Evolutionary conservation across 2,888 invertebrate species (phyloP), one percentile per base, ranked within the genome.

Genomic region (Corythucha ciliata): DNA sequence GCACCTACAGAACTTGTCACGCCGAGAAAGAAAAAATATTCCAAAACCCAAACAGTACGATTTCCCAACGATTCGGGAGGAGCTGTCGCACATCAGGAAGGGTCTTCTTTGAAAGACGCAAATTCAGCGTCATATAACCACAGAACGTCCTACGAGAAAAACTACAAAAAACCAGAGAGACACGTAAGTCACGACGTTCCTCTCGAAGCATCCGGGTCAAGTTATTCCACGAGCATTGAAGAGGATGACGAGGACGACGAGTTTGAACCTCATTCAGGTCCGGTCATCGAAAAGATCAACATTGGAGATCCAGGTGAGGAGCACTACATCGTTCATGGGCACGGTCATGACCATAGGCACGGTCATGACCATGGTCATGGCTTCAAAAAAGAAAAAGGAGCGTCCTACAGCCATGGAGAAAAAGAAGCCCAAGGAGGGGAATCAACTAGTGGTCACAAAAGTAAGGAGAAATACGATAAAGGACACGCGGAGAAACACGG

Each of bases 401-500:
- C 48, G 39, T 60, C 57, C 14, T 59, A 70, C 48, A 74, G 72
- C 2, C 72, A 65, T 4, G 75, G 75, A 8, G 71, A 70, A 29
- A 68, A 73, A 44, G 74, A 72, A 5, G 60, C 69, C 66, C 2
- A 75, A 56, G 78, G 75, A 6, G 77, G 74, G 65, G 70, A 71
- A 37, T 67, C 70, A 47, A 70, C 73, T 56, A 72, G 74, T 53
- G 67, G 72, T 0, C 71, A 70, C 47, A 69, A 70, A 45, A 72
- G 71, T 1, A 67, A 72, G 55, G 71, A 73, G 10, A 69, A 72
- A 25, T 74, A 72, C 59, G 75, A 75, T 48, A 74, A 77, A 60
- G 79, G 76, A 1, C 69, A 71, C 55, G 68, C 73, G 25, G 78
- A 77, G 10, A 67, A 73, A 56, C 68, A 72, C 22, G 78, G 78